Evolutionary conservation across 2,888 invertebrate species (phyloP), one percentile per base, ranked within the genome.

Genomic region (Hetaerina titia): DNA sequence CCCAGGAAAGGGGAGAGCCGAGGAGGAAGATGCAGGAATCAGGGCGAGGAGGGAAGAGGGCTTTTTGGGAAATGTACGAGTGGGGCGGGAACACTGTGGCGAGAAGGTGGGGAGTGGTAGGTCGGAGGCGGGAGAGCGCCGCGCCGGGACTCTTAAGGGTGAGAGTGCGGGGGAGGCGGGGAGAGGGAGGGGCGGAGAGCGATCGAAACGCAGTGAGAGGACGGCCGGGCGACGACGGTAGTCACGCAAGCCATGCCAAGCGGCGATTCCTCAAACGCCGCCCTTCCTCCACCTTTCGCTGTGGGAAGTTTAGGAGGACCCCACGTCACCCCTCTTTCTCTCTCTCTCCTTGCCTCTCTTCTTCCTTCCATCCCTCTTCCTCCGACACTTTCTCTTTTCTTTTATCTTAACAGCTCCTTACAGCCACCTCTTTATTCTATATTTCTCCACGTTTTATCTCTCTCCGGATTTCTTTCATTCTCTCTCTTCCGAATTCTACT

Each of bases 181-280:
- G n/a, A n/a, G 9, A 1, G 69, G 7, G 74, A 9, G 31, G 22
- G 45, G 2, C 4, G 31, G 31, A 45, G 1, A 45, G 45, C 45
- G 45, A 45, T 45, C 45, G 45, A 45, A 45, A 45, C 45, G 45
- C 45, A 45, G 45, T 45, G 45, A 45, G 45, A 31, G 25, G 22
- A 19, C 69, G 22, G 19, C 31, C 81, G 31, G 81, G 25, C 31
- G 31, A 31, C 81, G 11, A 0, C 81, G 25, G 31, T 31, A 81
- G 81, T 81, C 81, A 81, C 81, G 81, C 81, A 31, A 31, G 31
- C 81, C 81, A 81, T 31, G 81, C 81, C 81, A 15, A 81, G 81
- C 31, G 31, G 81, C 81, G 31, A 81, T 81, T 31, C 81, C 81
- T 81, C 81, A 81, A 81, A 81, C 31, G 69, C 69, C n/a, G 19